Conservation (phyloP, 1,140 invertebrate genomes). For the Asobara japonica region DNA sequence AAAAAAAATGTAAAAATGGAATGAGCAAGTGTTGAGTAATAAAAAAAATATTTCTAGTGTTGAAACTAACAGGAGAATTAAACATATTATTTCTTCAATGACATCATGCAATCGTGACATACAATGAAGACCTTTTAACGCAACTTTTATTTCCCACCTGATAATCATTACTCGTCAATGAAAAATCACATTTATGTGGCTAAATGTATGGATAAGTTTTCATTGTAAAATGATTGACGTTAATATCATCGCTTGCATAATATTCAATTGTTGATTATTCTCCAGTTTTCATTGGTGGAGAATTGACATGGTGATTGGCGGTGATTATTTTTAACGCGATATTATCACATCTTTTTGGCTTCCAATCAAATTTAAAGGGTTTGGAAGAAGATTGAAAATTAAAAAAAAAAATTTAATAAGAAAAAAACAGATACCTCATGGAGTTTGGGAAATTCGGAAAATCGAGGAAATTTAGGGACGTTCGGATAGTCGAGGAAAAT, state of each 20-base stretch:
- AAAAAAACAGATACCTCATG: too few species aligned
- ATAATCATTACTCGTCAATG: neutral
- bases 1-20: too few species aligned
- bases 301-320: too few species aligned
- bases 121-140: constrained; percentile 6
- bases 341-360: constrained; percentile 1
- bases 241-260: constrained; percentile 1
- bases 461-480: too few species aligned
- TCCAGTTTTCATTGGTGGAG: neutral
- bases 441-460: too few species aligned
- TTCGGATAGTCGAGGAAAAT: too few species aligned
- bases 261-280: constrained; percentile 3
- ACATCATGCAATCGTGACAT: neutral
- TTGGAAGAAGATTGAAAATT: too few species aligned
- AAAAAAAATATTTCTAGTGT: too few species aligned
- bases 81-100: constrained; percentile 3
- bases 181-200: constrained; percentile 8
- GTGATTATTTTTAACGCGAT: neutral
- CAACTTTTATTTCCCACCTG: constrained; percentile 11
- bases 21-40: too few species aligned
- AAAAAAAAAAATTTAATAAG: too few species aligned
- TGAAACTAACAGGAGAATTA: neutral
- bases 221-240: constrained; percentile 11
- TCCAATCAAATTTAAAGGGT: constrained; percentile 13
- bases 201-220: neutral